phyloP scores from a whole-genome alignment of 92 coral and sea anemone species.

The Nematostella vectensis region DNA sequence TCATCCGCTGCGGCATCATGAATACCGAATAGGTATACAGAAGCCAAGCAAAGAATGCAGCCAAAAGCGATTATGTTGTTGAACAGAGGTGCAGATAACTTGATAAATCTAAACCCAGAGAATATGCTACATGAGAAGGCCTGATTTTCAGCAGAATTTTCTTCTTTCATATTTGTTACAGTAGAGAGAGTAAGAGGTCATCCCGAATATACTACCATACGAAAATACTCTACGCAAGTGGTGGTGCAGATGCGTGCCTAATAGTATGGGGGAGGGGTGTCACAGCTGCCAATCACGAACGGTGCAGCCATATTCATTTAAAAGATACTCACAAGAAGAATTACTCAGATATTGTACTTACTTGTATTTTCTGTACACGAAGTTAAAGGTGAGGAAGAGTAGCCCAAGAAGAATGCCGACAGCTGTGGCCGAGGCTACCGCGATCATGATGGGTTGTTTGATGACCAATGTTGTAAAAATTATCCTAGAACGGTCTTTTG shows the following conservation, averaged over 20 bases:
- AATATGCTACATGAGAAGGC: no score
- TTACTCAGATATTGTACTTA: no score
- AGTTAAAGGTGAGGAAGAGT: constrained; percentile 62
- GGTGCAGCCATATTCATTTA: no score
- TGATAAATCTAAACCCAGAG: constrained; percentile 53
- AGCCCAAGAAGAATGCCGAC: constrained; percentile 66
- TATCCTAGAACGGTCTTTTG: constrained; percentile 14
- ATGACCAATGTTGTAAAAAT: neutral
- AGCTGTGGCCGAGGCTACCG: constrained; percentile 41
- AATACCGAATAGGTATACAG: constrained; percentile 75
- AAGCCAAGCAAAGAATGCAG: constrained; percentile 62
- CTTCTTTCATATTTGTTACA: neutral
- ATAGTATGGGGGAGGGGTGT: no score
- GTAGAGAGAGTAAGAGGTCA: no score
- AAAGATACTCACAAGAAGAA: no score
- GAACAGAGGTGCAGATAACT: constrained; percentile 82
- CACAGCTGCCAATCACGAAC: no score
- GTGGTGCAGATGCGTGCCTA: no score
- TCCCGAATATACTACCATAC: no score
- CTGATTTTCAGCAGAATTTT: no score
- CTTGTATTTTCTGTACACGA: constrained; percentile 77
- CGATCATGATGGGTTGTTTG: constrained; percentile 17
- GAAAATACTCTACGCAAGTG: no score
- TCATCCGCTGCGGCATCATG: constrained; percentile 23
- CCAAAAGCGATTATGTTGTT: constrained; percentile 82